Base-by-base conservation (phyloP, 1,140 invertebrate species). In the Agraylea sexmaculata region DNA sequence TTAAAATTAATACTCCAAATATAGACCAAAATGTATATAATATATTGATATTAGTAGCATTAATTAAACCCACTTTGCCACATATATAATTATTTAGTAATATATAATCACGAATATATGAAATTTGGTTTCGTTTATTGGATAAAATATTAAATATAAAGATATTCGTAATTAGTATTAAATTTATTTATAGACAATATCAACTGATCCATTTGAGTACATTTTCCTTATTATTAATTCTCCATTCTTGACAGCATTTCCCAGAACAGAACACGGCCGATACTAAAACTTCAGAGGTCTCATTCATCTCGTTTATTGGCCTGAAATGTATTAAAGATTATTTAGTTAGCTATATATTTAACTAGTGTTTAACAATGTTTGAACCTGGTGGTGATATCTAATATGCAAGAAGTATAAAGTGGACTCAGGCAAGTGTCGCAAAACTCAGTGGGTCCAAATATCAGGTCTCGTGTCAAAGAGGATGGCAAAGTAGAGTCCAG, bases 251-350 rank as follows among this genome's bases (percentile, higher is more conserved):
- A 13, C 41, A 43, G 23, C 45, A 47, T n/a, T 13, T 40, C 41
- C 38, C 41, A 4, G 45, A 47, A 27, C 45, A 47, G 23, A 47
- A 47, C n/a, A 13, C 40, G 2, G 45, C 41, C 5, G 41, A 25
- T 20, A 39, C 23, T 29, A 47, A 37, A n/a, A 47, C 38, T 16
- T 43, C 36, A 3, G 33, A 17, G 1, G 36, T 16, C 8, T 37
- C 42, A 7, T 43, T 16, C 19, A 11, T 10, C 37, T 28, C 13
- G 8, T 28, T 28, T 15, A 20, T 38, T 20, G 11, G 19, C 15
- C 19, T 20, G n/a, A 20, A 5, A 36, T 36, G 13, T 21, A 17
- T 13, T 21, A 20, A 21, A 36, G 15, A 36, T 20, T 34, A 20
- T 34, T 12, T 17, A 16, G 15, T 34, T 10, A 16, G 19, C 4